Evolutionary conservation across 1,140 invertebrate species (phyloP).

Genomic region (Armadillidium nasatum): DNA sequence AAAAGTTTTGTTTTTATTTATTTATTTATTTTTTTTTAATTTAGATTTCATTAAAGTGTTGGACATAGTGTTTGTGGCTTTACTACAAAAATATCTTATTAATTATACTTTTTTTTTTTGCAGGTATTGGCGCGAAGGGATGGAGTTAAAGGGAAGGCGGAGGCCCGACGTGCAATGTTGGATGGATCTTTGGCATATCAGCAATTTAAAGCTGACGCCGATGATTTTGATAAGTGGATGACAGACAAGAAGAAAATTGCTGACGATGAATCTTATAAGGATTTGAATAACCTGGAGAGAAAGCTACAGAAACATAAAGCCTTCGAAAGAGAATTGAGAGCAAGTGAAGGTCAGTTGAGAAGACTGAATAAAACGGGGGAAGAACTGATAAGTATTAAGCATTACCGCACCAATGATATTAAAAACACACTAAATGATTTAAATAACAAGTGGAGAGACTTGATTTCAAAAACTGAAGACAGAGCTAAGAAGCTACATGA

Average conservation of each 20-base stretch:
- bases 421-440: slow-evolving; percentile 60
- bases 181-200: slow-evolving; percentile 74
- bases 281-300: slow-evolving; percentile 82
- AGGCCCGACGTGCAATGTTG: slow-evolving; percentile 64
- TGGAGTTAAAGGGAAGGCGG: slow-evolving; percentile 67
- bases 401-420: slow-evolving; percentile 42
- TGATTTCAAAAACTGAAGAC: slow-evolving; percentile 67
- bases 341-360: slow-evolving; percentile 81
- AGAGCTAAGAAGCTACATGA: slow-evolving; percentile 77
- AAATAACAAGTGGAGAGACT: slow-evolving; percentile 67
- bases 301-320: slow-evolving; percentile 97
- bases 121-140: slow-evolving; percentile 69
- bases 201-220: slow-evolving; percentile 80
- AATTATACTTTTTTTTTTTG: not conserved
- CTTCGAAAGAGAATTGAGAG: slow-evolving; percentile 87
- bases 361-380: slow-evolving; percentile 68
- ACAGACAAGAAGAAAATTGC: slow-evolving; percentile 86
- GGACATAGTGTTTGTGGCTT: too few species aligned
- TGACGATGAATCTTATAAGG: slow-evolving; percentile 86
- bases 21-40: too few species aligned
- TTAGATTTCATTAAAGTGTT: too few species aligned
- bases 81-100: too few species aligned
- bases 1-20: too few species aligned
- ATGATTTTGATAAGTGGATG: slow-evolving; percentile 84
- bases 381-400: slow-evolving; percentile 43